These are phyloP conservation scores for Drosophila suzukii DNA, from an alignment of 1,140 invertebrate species.

Conservation along the genomic window DNA sequence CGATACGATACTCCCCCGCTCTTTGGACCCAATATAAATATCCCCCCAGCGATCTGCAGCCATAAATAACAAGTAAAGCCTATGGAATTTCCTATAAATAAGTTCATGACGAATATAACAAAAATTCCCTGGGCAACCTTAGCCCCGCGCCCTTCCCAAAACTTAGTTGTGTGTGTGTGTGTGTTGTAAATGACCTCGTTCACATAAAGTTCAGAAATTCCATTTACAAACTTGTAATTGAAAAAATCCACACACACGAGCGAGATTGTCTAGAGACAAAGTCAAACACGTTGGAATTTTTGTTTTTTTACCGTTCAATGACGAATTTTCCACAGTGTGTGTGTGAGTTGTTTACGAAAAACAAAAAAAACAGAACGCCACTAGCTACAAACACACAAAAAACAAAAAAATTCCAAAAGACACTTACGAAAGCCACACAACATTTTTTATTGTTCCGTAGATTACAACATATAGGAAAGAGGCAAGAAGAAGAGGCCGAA, in stretches of 20 bases:
- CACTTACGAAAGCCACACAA: conserved; percentile 74
- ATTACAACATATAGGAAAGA: conserved; percentile 61
- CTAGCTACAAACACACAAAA: conserved; percentile 55
- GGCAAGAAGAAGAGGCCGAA: conserved; percentile 20
- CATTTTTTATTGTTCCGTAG: conserved; percentile 56
- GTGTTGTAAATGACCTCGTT: conserved; percentile 79
- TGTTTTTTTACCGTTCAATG: conserved; percentile 77
- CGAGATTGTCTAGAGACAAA: conserved; percentile 46
- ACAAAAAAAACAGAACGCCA: conserved; percentile 49
- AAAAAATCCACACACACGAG: conserved; percentile 61
- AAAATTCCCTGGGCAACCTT: conserved; percentile 59
- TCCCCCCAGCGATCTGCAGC: conserved; percentile 60
- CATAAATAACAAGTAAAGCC: conserved; percentile 69
- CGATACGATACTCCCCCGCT: conserved; percentile 14
- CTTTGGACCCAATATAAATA: conserved; percentile 25
- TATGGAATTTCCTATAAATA: conserved; percentile 79
- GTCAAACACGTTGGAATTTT: conserved; percentile 77
- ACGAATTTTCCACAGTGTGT: conserved; percentile 60
- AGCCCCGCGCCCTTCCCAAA: conserved; percentile 35
- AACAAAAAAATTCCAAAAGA: conserved; percentile 59
- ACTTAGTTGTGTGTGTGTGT: conserved; percentile 36
- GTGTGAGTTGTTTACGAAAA: conserved; percentile 62
- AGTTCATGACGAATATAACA: conserved; percentile 69
- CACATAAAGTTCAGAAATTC: conserved; percentile 80
- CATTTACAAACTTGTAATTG: conserved; percentile 82